Evolutionary conservation across 2,888 invertebrate genomes (phyloP).

Genomic region (Agapostemon virescens): DNA sequence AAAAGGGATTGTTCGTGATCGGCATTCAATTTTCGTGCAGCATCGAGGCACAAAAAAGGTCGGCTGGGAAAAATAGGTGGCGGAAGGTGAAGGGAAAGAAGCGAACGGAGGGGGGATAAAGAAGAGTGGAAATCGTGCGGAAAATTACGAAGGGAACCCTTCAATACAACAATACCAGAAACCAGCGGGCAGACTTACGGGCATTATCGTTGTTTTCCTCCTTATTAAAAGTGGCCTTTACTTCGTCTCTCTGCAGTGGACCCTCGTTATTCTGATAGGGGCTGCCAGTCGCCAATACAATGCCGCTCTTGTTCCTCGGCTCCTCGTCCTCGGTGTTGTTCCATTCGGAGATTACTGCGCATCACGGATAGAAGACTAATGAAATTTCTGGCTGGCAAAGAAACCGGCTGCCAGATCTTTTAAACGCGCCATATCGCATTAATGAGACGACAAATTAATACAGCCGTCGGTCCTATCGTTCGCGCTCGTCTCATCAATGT

Average conservation of each 20-base stretch:
- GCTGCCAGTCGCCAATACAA: constrained; percentile 80
- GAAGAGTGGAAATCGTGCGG: constrained; percentile 59
- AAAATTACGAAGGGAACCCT: constrained; percentile 60
- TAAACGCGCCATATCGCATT: not conserved
- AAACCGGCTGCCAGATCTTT: constrained; percentile 19
- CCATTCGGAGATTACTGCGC: constrained; percentile 80
- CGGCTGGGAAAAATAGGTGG: not conserved
- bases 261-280: constrained; percentile 83
- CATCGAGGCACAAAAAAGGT: constrained; percentile 20
- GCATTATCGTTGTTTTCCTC: constrained; percentile 81
- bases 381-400: constrained; percentile 53
- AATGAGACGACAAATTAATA: constrained; percentile 24
- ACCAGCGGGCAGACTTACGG: constrained; percentile 72
- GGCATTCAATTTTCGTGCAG: constrained; percentile 41
- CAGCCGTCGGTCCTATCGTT: not conserved
- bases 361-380: constrained; percentile 62
- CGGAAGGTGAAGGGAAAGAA: not conserved
- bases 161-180: constrained; percentile 58
- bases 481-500: not conserved
- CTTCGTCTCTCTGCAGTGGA: constrained; percentile 86
- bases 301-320: constrained; percentile 78
- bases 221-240: constrained; percentile 83
- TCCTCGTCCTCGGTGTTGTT: constrained; percentile 85
- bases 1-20: constrained; percentile 34
- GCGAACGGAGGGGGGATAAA: constrained; percentile 19